These are phyloP conservation scores for Sandelia bainsii DNA, from an alignment of 2,797 vertebrate species.

Conservation along the genomic window DNA sequence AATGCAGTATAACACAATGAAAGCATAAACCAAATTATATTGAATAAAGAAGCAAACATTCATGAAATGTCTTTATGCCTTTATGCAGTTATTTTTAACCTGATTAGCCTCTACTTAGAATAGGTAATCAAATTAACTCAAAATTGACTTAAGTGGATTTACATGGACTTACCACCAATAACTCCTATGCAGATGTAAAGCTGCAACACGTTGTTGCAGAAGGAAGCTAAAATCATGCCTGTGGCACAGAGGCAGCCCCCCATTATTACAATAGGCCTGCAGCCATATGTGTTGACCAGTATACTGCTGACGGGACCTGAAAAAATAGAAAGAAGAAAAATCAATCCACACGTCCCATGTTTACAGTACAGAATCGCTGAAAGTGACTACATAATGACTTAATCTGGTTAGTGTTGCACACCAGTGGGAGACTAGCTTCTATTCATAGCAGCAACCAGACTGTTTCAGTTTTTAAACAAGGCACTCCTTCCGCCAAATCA, in stretches of 20 bases:
- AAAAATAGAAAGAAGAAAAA: conserved; percentile 19
- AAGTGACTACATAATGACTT: conserved; percentile 44
- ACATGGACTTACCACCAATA: conserved; percentile 88
- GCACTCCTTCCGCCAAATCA: conserved; percentile 9
- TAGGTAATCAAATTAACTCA: conserved; percentile 44
- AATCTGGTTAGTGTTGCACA: conserved; percentile 53
- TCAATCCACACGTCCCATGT: conserved; percentile 28
- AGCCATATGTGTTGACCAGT: conserved; percentile 96
- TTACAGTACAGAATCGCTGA: conserved; percentile 33
- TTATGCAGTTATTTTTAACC: conserved; percentile 38
- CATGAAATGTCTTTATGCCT: background rate
- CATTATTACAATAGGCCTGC: conserved; percentile 92
- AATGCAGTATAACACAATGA: background rate
- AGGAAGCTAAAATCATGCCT: conserved; percentile 94
- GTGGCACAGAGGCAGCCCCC: conserved; percentile 90
- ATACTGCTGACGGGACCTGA: conserved; percentile 96
- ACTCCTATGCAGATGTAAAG: conserved; percentile 95
- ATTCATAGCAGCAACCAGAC: conserved; percentile 47
- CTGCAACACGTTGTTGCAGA: conserved; percentile 88
- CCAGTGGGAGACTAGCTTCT: conserved; percentile 38
- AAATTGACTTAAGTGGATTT: conserved; percentile 43
- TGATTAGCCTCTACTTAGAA: background rate
- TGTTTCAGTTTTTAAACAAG: conserved; percentile 33
- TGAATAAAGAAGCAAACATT: background rate
- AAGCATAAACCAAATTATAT: background rate